A percentile compares a stretch with the other conserved stretches of the same genome.
phyloP scores from a whole-genome alignment of 1,140 invertebrate species.

The Phthorimaea operculella region DNA sequence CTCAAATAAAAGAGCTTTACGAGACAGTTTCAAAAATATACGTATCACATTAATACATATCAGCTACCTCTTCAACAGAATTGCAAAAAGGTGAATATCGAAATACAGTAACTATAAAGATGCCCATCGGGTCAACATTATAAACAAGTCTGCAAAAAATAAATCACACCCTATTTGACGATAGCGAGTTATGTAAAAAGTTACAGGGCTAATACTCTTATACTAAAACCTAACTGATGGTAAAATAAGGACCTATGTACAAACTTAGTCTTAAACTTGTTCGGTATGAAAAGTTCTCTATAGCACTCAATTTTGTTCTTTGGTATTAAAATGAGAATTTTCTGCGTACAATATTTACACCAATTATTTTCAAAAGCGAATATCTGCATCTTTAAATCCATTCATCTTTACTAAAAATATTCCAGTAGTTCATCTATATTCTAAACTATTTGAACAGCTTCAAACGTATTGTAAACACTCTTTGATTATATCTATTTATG shows the following conservation, averaged over 20 bases:
- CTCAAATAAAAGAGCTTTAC: too few relatives aligned
- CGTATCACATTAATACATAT: too few relatives aligned
- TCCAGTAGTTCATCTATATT: not conserved
- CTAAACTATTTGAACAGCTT: constrained; percentile 1
- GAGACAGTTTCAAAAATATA: too few relatives aligned
- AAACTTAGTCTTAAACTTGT: not conserved
- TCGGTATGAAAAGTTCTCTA: constrained; percentile 6
- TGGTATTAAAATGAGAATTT: constrained; percentile 21
- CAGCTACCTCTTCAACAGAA: too few relatives aligned
- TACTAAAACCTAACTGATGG: not conserved
- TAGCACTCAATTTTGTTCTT: constrained; percentile 43
- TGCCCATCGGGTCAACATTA: too few relatives aligned
- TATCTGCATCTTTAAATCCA: constrained; percentile 1
- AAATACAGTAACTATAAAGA: too few relatives aligned
- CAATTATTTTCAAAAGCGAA: not conserved
- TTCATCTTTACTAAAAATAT: not conserved
- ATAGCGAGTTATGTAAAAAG: too few relatives aligned
- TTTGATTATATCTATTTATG: constrained; percentile 1
- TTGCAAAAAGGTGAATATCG: too few relatives aligned
- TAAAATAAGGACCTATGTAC: not conserved
- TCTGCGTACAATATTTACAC: not conserved
- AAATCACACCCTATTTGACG: too few relatives aligned
- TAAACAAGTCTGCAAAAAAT: too few relatives aligned
- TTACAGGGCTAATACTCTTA: too few relatives aligned
- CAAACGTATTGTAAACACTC: not conserved